phyloP scores from a whole-genome alignment of 2,888 invertebrate species.

The Julus scandinavius region DNA sequence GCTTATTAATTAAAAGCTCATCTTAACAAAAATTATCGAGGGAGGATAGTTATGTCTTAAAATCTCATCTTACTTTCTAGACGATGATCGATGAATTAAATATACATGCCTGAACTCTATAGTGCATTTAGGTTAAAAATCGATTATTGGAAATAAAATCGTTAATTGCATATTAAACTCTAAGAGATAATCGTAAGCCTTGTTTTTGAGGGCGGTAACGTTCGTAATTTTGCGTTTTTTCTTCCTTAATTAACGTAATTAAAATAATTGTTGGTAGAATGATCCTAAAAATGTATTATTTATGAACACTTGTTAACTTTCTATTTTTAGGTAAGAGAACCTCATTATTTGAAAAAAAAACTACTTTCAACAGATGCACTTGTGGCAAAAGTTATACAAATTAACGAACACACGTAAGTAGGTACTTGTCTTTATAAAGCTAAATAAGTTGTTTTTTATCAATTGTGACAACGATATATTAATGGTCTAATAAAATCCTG shows the following conservation, averaged over 20 bases:
- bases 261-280: not conserved
- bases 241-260: not conserved
- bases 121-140: not conserved
- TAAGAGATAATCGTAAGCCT: not conserved
- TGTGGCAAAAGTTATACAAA: not conserved
- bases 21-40: not conserved
- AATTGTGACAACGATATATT: too few species aligned
- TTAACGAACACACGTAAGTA: too few species aligned
- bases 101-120: not conserved
- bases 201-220: not conserved
- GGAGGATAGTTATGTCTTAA: not conserved
- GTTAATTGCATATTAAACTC: not conserved
- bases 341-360: not conserved
- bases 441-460: too few species aligned
- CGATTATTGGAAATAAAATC: not conserved
- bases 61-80: not conserved
- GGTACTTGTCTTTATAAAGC: too few species aligned
- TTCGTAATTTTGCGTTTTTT: not conserved
- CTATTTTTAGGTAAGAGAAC: not conserved
- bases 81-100: not conserved
- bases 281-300: not conserved
- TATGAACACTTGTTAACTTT: not conserved
- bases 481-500: too few species aligned
- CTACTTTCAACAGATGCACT: not conserved
- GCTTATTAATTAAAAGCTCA: not conserved